Evolutionary conservation across 2,888 invertebrate genomes (phyloP).

Genomic region (Drosophila ezoana): DNA sequence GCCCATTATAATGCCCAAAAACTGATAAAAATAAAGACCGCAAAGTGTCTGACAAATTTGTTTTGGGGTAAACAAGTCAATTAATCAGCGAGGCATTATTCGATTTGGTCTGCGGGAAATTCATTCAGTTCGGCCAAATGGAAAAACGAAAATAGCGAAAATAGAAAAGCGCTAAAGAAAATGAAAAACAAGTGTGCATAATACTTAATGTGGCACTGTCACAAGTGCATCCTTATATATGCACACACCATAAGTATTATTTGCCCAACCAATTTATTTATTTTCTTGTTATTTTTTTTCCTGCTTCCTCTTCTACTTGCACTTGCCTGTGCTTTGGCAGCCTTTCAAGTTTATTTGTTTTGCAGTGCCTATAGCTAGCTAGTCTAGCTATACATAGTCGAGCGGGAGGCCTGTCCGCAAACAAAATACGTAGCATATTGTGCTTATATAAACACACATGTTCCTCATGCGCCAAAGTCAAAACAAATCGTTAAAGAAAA

Average conservation of each 20-base stretch:
- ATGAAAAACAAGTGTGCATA: slow-evolving; percentile 19
- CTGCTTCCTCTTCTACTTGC: neutral
- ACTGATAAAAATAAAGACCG: slow-evolving; percentile 30
- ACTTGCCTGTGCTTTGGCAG: slow-evolving; percentile 26
- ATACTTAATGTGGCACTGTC: slow-evolving; percentile 20
- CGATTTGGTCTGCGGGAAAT: slow-evolving; percentile 32
- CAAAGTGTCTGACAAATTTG: slow-evolving; percentile 22
- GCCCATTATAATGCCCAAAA: slow-evolving; percentile 36
- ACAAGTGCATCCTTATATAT: slow-evolving; percentile 6
- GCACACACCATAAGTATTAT: neutral
- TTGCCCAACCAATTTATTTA: slow-evolving; percentile 15
- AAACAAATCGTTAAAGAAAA: slow-evolving; percentile 35
- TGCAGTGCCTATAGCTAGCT: neutral
- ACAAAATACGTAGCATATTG: slow-evolving; percentile 10
- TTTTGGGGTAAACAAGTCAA: slow-evolving; percentile 64
- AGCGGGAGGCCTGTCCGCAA: slow-evolving; percentile 41
- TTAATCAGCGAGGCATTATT: slow-evolving; percentile 54
- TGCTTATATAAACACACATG: slow-evolving; percentile 31
- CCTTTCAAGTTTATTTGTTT: slow-evolving; percentile 35
- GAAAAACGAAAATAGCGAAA: slow-evolving; percentile 11
- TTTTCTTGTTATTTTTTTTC: slow-evolving; percentile 2
- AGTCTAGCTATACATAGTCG: too few species aligned
- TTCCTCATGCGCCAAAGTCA: slow-evolving; percentile 15
- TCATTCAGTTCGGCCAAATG: neutral
- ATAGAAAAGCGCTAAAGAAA: slow-evolving; percentile 18